These are phyloP conservation scores for Mormyrops attenuatus DNA, from an alignment of 2,797 vertebrate species.

Conservation along the genomic window DNA sequence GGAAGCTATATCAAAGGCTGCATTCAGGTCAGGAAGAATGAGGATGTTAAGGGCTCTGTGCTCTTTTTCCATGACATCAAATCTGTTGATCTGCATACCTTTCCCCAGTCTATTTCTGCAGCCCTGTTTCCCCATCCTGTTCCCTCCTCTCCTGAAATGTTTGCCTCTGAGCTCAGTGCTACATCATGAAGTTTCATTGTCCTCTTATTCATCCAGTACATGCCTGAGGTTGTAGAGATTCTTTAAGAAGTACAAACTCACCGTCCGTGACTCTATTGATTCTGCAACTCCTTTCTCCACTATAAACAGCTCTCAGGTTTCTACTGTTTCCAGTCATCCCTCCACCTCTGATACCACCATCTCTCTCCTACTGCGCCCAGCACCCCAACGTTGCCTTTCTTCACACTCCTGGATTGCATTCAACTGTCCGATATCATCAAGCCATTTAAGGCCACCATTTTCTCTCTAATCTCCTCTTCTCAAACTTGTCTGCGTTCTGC, in stretches of 20 bases:
- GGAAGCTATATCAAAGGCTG: not conserved
- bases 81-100: not conserved
- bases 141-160: not conserved
- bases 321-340: not conserved
- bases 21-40: not conserved
- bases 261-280: not conserved
- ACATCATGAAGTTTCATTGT: not conserved
- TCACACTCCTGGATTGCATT: not conserved
- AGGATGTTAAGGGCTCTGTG: not conserved
- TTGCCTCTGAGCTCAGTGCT: not conserved
- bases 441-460: not conserved
- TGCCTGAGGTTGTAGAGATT: not conserved
- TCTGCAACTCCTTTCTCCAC: not conserved
- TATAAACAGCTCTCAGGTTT: not conserved
- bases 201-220: not conserved
- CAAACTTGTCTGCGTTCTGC: not conserved
- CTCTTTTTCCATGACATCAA: not conserved
- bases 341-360: not conserved
- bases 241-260: not conserved
- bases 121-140: not conserved
- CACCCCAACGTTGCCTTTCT: not conserved
- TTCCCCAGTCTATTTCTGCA: not conserved
- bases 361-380: not conserved
- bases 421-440: not conserved
- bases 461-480: not conserved